Evolutionary conservation across 2,113 vertebrate species (phyloP), one percentile per base, ranked within the genome.

Genomic region (Chlamydotis undulata): DNA sequence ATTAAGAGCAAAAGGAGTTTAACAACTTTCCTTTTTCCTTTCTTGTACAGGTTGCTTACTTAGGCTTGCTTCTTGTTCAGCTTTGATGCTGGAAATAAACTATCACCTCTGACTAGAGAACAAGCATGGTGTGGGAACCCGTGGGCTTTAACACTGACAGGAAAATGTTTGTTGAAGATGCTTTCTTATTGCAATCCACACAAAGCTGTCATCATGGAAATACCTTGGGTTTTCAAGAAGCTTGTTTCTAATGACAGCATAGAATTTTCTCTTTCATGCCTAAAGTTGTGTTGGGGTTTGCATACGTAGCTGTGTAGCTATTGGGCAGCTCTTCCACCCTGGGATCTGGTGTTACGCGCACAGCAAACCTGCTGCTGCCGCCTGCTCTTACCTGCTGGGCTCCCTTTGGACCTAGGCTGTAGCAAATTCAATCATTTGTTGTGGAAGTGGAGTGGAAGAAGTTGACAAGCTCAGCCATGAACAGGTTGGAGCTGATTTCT

Each of bases 251-350:
- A 63, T 45, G 28, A 45, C 35, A 76, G 5, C 22, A 15, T 63
- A 52, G 49, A 22, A 47, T 56, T 50, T 87, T 63, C 12, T 41
- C 8, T 57, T 77, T 57, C 16, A 5, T 57, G 29, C 43, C 57
- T 43, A 0, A 76, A 87, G 33, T 61, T 41, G 19, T 56, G 14
- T 53, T 64, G 52, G 10, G 16, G 21, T 87, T 80, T 61, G n/a
- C 0, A 2, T 84, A 45, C 3, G 0, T 28, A 77, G 47, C 33
- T 2, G 0, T 8, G 31, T 18, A 55, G 35, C 25, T 47, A 1
- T 22, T 0, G 4, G 22, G 18, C 0, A 0, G 19, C n/a, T 78
- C 12, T 64, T 50, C n/a, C 35, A 28, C 56, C 29, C 24, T 1
- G 2, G 3, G 17, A 19, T 35, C 7, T 26, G 31, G 7, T 57